A percentile compares a stretch with the other conserved stretches of the same genome.
These are phyloP conservation scores for Gambusia affinis DNA, from an alignment of 2,113 vertebrate genomes.

Conservation along the genomic window DNA sequence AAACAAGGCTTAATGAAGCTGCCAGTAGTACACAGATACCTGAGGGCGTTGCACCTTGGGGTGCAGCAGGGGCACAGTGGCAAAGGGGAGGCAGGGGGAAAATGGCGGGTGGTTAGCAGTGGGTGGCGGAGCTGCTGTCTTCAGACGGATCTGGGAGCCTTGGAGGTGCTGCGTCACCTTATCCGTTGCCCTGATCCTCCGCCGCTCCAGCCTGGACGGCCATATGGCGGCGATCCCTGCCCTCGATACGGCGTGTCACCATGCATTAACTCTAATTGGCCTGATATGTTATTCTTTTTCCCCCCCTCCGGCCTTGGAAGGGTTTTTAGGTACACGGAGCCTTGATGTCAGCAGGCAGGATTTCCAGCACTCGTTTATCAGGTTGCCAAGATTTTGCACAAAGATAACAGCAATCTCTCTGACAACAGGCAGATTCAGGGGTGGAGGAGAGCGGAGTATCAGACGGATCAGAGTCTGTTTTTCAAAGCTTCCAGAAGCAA, in stretches of 20 bases:
- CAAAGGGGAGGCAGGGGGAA: constrained; percentile 5
- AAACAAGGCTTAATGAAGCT: constrained; percentile 77
- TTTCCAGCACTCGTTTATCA: constrained; percentile 65
- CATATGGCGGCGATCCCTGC: constrained; percentile 80
- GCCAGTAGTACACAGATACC: constrained; percentile 69
- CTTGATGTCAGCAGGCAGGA: constrained; percentile 67
- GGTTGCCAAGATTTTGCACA: constrained; percentile 60
- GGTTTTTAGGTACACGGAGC: constrained; percentile 69
- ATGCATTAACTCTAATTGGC: constrained; percentile 81
- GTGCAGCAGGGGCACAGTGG: constrained; percentile 45
- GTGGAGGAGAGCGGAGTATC: constrained; percentile 52
- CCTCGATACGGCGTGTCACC: constrained; percentile 77
- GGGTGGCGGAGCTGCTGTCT: constrained; percentile 24
- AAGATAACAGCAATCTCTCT: constrained; percentile 66
- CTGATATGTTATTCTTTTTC: constrained; percentile 76
- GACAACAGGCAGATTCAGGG: constrained; percentile 55
- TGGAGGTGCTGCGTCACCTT: constrained; percentile 48
- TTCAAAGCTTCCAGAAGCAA: constrained; percentile 40
- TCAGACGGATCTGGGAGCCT: constrained; percentile 32
- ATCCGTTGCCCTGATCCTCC: constrained; percentile 34
- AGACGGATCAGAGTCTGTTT: constrained; percentile 46
- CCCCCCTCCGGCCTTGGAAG: constrained; percentile 63
- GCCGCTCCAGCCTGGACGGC: constrained; percentile 60
- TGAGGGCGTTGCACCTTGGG: constrained; percentile 66
- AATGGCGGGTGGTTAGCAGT: constrained; percentile 12